phyloP scores from a whole-genome alignment of 2,113 vertebrate species.

The Jacana jacana region DNA sequence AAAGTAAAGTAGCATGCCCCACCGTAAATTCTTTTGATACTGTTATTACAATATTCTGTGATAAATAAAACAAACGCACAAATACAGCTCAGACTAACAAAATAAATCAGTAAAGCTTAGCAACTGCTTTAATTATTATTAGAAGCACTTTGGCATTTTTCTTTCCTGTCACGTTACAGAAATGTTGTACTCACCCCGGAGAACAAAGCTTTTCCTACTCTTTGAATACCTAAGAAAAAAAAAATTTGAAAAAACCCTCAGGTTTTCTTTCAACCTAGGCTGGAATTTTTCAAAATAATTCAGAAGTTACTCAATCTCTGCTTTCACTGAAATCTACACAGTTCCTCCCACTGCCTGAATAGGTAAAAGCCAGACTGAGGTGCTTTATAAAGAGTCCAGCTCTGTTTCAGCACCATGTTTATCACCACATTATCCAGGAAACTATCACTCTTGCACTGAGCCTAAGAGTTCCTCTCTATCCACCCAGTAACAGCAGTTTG shows the following conservation, averaged over 20 bases:
- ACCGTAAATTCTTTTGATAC: slow-evolving; percentile 74
- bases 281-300: neutral
- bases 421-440: neutral
- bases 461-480: neutral
- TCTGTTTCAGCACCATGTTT: neutral
- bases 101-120: slow-evolving; percentile 57
- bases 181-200: neutral
- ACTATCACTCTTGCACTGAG: neutral
- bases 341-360: neutral
- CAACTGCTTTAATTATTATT: slow-evolving; percentile 67
- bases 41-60: slow-evolving; percentile 65
- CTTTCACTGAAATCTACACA: neutral
- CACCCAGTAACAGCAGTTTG: neutral
- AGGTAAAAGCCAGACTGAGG: neutral
- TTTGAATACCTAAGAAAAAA: neutral
- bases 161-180: neutral
- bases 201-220: neutral
- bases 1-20: slow-evolving; percentile 37
- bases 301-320: neutral
- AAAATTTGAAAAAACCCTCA: neutral
- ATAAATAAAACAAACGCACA: slow-evolving; percentile 63
- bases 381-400: neutral
- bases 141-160: slow-evolving; percentile 54
- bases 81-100: slow-evolving; percentile 34
- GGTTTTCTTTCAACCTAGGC: neutral